These are phyloP conservation scores for Protonemura montana DNA, from an alignment of 2,888 invertebrate species.

Conservation along the genomic window DNA sequence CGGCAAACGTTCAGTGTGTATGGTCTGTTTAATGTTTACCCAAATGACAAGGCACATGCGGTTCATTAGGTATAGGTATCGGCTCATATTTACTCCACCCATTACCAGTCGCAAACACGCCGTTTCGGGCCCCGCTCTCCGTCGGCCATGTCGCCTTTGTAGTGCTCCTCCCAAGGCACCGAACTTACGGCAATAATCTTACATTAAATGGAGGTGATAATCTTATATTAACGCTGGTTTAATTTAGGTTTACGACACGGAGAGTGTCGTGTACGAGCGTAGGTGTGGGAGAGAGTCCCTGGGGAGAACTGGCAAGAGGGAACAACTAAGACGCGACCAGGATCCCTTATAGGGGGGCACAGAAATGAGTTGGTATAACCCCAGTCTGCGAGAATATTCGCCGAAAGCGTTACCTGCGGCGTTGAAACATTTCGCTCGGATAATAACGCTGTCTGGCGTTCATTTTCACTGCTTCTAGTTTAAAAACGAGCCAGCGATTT, in stretches of 20 bases:
- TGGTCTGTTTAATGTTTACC: background rate
- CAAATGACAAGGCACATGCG: background rate
- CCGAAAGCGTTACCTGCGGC: too few species aligned
- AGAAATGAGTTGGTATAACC: background rate
- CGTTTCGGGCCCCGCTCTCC: background rate
- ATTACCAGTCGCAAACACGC: background rate
- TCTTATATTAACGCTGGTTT: constrained; percentile 45
- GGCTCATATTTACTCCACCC: background rate
- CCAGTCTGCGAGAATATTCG: background rate
- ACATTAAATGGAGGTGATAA: constrained; percentile 45
- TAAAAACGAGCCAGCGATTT: background rate
- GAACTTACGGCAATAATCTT: constrained; percentile 46
- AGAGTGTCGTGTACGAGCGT: constrained; percentile 25
- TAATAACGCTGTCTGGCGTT: too few species aligned
- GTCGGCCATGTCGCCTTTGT: background rate
- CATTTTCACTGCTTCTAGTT: background rate
- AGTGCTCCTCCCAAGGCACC: constrained; percentile 33
- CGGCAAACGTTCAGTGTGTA: background rate
- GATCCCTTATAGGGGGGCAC: background rate
- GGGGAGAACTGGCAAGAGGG: constrained; percentile 7
- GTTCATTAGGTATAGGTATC: background rate
- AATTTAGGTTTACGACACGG: constrained; percentile 44
- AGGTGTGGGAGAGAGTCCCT: constrained; percentile 19
- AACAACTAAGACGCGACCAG: background rate
- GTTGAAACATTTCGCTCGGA: too few species aligned